Conservation (phyloP, 2,797 vertebrate species). For the Pangasius macronema region DNA sequence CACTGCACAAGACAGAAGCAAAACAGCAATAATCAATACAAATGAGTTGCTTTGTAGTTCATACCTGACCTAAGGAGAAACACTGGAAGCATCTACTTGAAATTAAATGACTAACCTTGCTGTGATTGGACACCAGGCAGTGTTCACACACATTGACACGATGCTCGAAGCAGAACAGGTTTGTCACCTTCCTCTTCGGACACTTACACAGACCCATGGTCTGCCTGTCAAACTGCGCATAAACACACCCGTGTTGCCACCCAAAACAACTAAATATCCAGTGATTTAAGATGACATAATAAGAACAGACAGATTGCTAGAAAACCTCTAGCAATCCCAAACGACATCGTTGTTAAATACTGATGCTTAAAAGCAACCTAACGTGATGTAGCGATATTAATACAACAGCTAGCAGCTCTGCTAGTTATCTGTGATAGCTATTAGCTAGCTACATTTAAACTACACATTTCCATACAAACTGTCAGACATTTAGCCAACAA, state of each 20-base stretch:
- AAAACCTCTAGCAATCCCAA: not conserved
- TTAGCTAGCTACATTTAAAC: not conserved
- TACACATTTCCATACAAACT: not conserved
- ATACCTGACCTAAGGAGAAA: not conserved
- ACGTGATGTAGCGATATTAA: not conserved
- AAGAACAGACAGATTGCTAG: not conserved
- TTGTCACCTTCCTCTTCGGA: constrained; percentile 92
- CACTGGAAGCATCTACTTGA: not conserved
- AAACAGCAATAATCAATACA: not conserved
- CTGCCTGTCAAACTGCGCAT: constrained; percentile 40
- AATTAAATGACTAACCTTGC: constrained; percentile 79
- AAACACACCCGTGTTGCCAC: constrained; percentile 14
- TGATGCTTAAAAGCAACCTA: not conserved
- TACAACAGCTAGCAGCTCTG: not conserved
- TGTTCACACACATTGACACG: constrained; percentile 94
- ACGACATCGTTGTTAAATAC: not conserved
- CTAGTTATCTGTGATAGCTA: not conserved
- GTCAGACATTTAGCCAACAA: not conserved
- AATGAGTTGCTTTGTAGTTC: not conserved
- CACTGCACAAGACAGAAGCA: constrained; percentile 73
- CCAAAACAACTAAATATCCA: not conserved
- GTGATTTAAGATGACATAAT: not conserved
- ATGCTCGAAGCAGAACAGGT: constrained; percentile 93
- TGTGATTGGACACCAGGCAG: constrained; percentile 90
- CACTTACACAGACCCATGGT: constrained; percentile 93